Percentiles rank a stretch among this genome's conserved stretches.
Evolutionary conservation across 2,797 vertebrate genomes (phyloP).

Genomic region (Mycteria americana): DNA sequence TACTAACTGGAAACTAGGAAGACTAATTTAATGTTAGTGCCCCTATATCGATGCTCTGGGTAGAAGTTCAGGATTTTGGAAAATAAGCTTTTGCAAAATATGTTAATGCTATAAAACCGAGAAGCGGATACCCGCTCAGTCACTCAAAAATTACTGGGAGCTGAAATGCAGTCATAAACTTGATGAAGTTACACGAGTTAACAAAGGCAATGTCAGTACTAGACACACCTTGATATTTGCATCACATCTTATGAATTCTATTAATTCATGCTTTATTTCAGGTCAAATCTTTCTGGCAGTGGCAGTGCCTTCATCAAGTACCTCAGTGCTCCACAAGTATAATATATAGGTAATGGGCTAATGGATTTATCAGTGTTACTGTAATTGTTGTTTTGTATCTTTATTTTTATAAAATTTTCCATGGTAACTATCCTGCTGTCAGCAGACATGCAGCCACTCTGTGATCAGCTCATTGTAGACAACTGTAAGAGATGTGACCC

Average conservation of each 20-base stretch:
- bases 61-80: neutral
- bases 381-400: neutral
- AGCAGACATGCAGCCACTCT: neutral
- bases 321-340: neutral
- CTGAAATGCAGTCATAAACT: neutral
- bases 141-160: neutral
- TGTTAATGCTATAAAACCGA: neutral
- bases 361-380: neutral
- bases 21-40: neutral
- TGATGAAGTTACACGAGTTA: neutral
- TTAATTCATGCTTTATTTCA: neutral
- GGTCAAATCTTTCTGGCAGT: neutral
- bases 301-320: neutral
- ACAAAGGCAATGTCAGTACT: neutral
- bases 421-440: neutral
- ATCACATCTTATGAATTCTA: neutral
- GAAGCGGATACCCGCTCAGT: neutral
- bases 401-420: neutral
- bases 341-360: neutral
- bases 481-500: neutral
- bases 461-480: neutral
- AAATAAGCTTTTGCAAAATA: neutral
- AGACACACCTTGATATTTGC: neutral
- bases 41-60: neutral
- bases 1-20: neutral